Percentiles rank a stretch among this genome's conserved stretches.
Evolutionary conservation across 2,888 invertebrate species (phyloP).

Genomic region (Cepaea hortensis): DNA sequence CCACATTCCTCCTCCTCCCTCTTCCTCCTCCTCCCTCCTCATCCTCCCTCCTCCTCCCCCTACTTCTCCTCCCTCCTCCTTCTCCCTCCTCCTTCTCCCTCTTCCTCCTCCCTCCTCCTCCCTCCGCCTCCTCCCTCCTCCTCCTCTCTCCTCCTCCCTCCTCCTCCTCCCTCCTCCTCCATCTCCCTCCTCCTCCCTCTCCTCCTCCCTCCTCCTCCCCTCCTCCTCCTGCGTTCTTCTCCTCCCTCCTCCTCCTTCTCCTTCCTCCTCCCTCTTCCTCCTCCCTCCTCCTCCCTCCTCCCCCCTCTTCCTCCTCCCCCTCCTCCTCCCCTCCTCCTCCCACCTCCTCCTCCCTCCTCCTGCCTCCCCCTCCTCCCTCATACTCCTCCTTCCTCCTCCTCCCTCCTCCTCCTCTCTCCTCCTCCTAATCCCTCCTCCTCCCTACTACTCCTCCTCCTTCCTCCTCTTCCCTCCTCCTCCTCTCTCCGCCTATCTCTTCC

Average conservation of each 20-base stretch:
- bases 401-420: neutral
- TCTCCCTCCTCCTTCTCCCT: slow-evolving; percentile 8
- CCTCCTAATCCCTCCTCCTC: no score
- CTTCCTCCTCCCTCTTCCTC: slow-evolving; percentile 3
- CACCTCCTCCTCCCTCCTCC: no score
- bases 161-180: neutral
- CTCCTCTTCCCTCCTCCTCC: neutral
- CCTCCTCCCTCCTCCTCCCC: neutral
- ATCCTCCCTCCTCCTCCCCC: no score
- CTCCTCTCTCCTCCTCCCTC: neutral
- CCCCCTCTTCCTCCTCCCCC: neutral
- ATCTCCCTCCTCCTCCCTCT: neutral
- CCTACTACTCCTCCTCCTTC: no score
- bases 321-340: no score
- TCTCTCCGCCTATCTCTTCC: no score
- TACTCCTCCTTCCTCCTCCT: slow-evolving; percentile 21
- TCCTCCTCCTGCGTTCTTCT: neutral
- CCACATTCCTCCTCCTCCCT: neutral
- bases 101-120: neutral
- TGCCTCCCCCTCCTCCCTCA: no score
- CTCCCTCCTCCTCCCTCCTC: slow-evolving; percentile 20
- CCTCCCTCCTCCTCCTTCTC: neutral
- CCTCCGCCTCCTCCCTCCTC: no score
- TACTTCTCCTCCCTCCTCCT: slow-evolving; percentile 19
- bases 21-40: no score